Percentiles rank a stretch among this genome's conserved stretches.
phyloP scores from a whole-genome alignment of 2,888 invertebrate genomes.

The Himalopsyche kuldschensis region DNA sequence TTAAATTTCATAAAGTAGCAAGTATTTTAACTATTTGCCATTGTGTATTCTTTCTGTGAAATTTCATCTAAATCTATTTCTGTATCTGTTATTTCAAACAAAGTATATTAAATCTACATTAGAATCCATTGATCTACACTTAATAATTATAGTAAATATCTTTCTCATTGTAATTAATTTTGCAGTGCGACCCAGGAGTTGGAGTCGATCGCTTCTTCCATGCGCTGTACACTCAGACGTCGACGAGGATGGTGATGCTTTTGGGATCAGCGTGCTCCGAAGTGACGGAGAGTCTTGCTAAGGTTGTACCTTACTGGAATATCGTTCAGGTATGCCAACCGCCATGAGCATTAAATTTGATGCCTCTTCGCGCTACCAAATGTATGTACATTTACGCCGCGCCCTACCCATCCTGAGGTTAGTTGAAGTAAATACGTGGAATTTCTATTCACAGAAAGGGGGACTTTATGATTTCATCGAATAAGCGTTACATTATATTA shows the following conservation, averaged over 20 bases:
- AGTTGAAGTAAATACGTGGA: not conserved
- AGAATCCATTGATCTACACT: no score
- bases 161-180: slow-evolving; percentile 39
- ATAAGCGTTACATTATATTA: not conserved
- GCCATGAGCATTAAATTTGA: not conserved
- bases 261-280: slow-evolving; percentile 89
- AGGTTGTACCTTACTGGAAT: slow-evolving; percentile 91
- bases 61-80: no score
- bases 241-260: slow-evolving; percentile 75
- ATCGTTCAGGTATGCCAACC: slow-evolving; percentile 73
- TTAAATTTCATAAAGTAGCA: no score
- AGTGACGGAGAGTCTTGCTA: slow-evolving; percentile 87
- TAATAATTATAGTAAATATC: no score
- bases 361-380: not conserved
- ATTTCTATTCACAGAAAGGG: not conserved
- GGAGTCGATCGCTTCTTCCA: slow-evolving; percentile 91
- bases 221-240: slow-evolving; percentile 79
- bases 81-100: no score
- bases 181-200: slow-evolving; percentile 88
- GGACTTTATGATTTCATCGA: not conserved
- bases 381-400: not conserved
- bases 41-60: no score
- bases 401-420: not conserved
- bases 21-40: no score
- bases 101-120: no score